A percentile compares a stretch with the other conserved stretches of the same genome.
Evolutionary conservation across 2,113 vertebrate species (phyloP).

Genomic region (Equus quagga): DNA sequence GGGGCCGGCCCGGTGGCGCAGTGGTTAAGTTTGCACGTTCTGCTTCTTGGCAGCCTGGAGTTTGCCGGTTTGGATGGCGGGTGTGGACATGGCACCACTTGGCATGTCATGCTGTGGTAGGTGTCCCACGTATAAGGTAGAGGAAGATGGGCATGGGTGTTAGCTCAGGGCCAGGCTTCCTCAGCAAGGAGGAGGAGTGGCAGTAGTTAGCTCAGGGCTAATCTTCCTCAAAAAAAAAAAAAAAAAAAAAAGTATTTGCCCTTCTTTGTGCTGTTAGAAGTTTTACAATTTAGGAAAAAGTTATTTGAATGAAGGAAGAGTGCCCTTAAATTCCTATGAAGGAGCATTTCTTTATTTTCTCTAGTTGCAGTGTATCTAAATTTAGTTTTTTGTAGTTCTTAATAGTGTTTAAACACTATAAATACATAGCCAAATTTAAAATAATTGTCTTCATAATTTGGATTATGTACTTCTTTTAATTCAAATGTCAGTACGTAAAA

Average conservation of each 20-base stretch:
- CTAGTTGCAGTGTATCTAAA: background rate
- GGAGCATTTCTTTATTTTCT: constrained; percentile 1
- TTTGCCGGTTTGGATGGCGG: too few species aligned
- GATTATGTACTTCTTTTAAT: background rate
- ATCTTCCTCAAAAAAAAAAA: too few species aligned
- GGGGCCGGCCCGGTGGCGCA: too few species aligned
- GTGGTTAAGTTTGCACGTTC: too few species aligned
- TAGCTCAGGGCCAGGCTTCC: too few species aligned
- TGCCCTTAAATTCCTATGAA: background rate
- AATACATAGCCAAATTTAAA: constrained; percentile 1
- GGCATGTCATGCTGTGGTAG: too few species aligned
- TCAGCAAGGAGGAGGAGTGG: too few species aligned
- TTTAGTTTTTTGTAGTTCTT: background rate
- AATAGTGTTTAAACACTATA: constrained; percentile 12
- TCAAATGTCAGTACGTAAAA: background rate
- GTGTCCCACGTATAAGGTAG: too few species aligned
- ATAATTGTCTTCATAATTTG: background rate
- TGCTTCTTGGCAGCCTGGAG: too few species aligned
- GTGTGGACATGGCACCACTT: too few species aligned
- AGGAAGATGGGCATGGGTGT: too few species aligned
- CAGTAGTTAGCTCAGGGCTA: too few species aligned
- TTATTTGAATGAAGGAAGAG: background rate
- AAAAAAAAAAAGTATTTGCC: background rate
- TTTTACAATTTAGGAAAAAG: constrained; percentile 21
- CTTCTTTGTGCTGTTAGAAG: background rate